A percentile compares a stretch with the other conserved stretches of the same genome.
Evolutionary conservation across 2,113 vertebrate species (phyloP).

Genomic region (Epinephelus cyanopodus): DNA sequence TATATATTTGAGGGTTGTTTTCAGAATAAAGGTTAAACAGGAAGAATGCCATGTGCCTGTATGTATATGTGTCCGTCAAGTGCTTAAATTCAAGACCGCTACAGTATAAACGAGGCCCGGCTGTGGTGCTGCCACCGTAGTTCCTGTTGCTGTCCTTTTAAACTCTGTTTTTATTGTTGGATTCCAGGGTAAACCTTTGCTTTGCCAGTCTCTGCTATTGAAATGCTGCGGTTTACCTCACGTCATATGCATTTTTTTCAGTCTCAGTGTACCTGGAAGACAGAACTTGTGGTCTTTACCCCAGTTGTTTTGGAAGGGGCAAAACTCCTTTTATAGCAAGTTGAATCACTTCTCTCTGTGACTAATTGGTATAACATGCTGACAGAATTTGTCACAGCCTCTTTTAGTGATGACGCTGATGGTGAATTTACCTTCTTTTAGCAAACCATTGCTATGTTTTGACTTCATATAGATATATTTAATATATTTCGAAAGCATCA

Average conservation of each 20-base stretch:
- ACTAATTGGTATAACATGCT: neutral
- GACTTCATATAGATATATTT: neutral
- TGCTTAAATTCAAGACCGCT: no score
- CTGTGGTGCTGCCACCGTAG: neutral
- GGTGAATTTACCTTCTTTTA: neutral
- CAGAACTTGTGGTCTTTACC: conserved; percentile 5
- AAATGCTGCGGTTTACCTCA: conserved; percentile 7
- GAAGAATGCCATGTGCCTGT: no score
- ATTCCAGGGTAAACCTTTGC: conserved; percentile 17
- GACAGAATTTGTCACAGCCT: neutral
- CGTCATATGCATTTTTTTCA: conserved; percentile 10
- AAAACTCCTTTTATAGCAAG: conserved; percentile 1
- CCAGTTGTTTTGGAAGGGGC: neutral
- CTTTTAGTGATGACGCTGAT: neutral
- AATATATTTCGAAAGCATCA: neutral
- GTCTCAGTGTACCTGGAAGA: neutral
- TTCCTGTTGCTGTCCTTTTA: neutral
- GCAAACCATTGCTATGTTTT: neutral
- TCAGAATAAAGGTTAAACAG: no score
- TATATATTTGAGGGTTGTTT: no score
- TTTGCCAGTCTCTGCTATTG: conserved; percentile 9
- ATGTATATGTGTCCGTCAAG: no score
- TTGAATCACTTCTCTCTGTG: neutral
- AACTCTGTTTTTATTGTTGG: conserved; percentile 20
- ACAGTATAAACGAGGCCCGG: neutral